Conservation (phyloP, 2,888 invertebrate genomes). For the Thumatha senex region DNA sequence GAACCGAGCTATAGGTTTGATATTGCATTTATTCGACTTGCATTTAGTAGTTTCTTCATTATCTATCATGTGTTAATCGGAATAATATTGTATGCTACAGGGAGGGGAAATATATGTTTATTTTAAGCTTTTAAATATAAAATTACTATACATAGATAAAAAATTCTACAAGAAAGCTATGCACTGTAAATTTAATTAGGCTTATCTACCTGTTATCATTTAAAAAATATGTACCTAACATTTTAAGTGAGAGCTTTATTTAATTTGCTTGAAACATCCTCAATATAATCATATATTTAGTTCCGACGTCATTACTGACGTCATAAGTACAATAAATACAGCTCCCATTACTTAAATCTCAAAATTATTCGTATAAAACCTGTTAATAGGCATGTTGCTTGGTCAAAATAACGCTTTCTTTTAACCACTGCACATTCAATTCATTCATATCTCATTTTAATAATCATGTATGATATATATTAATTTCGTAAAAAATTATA, state of each 20-base stretch:
- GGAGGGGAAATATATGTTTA: slow-evolving; percentile 20
- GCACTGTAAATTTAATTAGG: slow-evolving; percentile 5
- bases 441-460: slow-evolving; percentile 11
- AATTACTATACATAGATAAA: slow-evolving; percentile 1
- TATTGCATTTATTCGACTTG: slow-evolving; percentile 73
- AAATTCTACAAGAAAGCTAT: slow-evolving; percentile 2
- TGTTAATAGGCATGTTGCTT: slow-evolving; percentile 14
- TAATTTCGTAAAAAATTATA: not conserved
- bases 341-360: not conserved
- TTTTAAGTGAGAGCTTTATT: not conserved
- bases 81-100: slow-evolving; percentile 40
- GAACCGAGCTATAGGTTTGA: slow-evolving; percentile 82
- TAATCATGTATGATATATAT: not conserved
- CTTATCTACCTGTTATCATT: slow-evolving; percentile 12
- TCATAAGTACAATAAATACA: not conserved
- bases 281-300: not conserved
- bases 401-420: slow-evolving; percentile 15
- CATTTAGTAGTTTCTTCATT: slow-evolving; percentile 67
- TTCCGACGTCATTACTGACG: not conserved
- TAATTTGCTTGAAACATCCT: not conserved
- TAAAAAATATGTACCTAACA: not conserved
- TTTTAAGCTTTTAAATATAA: slow-evolving; percentile 23
- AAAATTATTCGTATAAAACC: not conserved
- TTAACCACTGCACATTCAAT: slow-evolving; percentile 8
- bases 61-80: slow-evolving; percentile 44